Conservation (phyloP, 2,113 vertebrate species). For the Nymphicus hollandicus region DNA sequence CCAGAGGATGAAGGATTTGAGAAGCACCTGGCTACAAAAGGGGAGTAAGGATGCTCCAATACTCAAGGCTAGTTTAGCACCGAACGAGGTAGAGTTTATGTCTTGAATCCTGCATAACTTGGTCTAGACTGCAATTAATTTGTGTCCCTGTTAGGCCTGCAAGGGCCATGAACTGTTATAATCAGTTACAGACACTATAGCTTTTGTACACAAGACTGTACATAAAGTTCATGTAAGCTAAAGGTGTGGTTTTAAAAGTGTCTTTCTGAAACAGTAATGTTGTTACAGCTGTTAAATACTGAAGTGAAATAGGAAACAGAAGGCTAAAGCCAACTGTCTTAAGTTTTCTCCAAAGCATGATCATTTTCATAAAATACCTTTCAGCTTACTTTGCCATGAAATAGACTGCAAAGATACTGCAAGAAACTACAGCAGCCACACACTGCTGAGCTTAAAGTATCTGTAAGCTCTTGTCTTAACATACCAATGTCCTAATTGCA, state of each 20-base stretch:
- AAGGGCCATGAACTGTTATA: not conserved
- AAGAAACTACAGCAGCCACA: not conserved
- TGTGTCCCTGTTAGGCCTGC: not conserved
- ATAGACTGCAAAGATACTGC: not conserved
- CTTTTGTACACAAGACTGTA: not conserved
- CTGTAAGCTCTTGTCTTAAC: not conserved
- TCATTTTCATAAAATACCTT: not conserved
- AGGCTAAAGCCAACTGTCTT: not conserved
- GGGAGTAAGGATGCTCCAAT: not conserved
- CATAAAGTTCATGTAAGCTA: not conserved
- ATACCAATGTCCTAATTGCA: not conserved
- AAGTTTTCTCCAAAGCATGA: not conserved
- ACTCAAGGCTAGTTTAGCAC: not conserved
- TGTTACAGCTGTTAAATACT: not conserved
- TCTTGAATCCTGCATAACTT: not conserved
- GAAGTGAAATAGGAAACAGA: not conserved
- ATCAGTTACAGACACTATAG: not conserved
- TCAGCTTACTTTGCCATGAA: not conserved
- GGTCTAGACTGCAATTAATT: not conserved
- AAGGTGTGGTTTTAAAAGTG: not conserved
- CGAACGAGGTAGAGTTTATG: not conserved
- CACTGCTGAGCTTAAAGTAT: not conserved
- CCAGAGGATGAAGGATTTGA: not conserved
- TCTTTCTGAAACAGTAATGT: not conserved
- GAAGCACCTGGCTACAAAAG: not conserved